A percentile compares a stretch with the other conserved stretches of the same genome.
These are phyloP conservation scores for Synergus gifuensis DNA, from an alignment of 2,888 invertebrate species.

Conservation along the genomic window DNA sequence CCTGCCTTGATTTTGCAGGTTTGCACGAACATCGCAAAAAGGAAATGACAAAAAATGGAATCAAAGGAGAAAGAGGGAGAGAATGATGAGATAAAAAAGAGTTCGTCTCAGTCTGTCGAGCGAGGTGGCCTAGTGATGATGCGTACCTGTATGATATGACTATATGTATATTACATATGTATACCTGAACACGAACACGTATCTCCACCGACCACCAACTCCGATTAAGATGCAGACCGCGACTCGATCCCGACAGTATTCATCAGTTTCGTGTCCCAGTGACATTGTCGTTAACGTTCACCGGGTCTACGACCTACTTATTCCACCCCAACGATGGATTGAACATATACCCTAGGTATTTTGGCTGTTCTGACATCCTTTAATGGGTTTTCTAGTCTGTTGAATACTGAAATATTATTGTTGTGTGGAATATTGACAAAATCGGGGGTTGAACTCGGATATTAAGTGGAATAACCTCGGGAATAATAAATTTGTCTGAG, in stretches of 20 bases:
- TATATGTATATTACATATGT: background rate
- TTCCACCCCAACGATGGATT: constrained; percentile 7
- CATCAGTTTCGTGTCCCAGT: constrained; percentile 54
- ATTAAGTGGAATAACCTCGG: no score
- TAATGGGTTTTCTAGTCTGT: background rate
- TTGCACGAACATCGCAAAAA: background rate
- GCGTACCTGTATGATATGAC: background rate
- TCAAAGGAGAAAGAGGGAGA: constrained; percentile 5
- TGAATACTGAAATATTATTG: background rate
- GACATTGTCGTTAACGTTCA: constrained; percentile 50
- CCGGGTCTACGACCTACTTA: constrained; percentile 12
- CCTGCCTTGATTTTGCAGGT: constrained; percentile 1
- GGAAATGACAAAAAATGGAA: background rate
- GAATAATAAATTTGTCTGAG: no score
- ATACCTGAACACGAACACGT: background rate
- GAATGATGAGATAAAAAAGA: constrained; percentile 43
- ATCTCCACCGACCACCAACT: background rate
- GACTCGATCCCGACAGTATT: constrained; percentile 44
- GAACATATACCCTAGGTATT: constrained; percentile 5
- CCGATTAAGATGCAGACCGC: constrained; percentile 55
- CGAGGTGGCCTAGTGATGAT: constrained; percentile 57
- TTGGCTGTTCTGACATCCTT: background rate
- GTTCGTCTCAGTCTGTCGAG: constrained; percentile 57
- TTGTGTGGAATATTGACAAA: background rate
- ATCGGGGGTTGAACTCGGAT: background rate